Conservation (phyloP, 1,140 invertebrate genomes). For the Xylocopa sonorina region DNA sequence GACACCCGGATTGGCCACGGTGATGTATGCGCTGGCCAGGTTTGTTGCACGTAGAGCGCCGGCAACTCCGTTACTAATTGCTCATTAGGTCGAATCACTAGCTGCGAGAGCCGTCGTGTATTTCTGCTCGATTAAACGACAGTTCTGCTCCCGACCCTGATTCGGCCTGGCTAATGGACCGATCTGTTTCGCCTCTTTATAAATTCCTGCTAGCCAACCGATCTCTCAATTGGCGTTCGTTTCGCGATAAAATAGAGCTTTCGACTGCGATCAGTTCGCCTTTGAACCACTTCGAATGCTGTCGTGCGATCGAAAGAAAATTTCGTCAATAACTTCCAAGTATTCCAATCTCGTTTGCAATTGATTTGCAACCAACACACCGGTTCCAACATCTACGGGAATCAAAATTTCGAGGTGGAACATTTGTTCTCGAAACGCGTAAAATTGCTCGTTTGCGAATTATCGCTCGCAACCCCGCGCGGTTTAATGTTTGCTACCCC, state of each 20-base stretch:
- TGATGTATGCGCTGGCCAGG: slow-evolving; percentile 45
- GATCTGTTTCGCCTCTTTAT: neutral
- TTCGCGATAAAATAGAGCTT: neutral
- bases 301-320: too few species aligned
- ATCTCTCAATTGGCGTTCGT: too few species aligned
- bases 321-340: too few species aligned
- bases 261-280: too few species aligned
- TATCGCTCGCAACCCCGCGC: too few species aligned
- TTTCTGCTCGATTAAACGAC: slow-evolving; percentile 37
- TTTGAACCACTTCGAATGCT: neutral
- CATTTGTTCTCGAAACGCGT: neutral
- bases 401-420: neutral
- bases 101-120: slow-evolving; percentile 20
- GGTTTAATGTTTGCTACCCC: slow-evolving; percentile 55
- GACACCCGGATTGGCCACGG: slow-evolving; percentile 14
- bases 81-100: slow-evolving; percentile 70
- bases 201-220: neutral
- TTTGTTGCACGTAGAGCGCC: slow-evolving; percentile 40
- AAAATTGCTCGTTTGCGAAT: too few species aligned
- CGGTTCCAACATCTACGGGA: neutral
- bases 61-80: slow-evolving; percentile 68
- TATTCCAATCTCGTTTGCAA: neutral
- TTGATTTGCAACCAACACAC: neutral
- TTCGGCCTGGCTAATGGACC: slow-evolving; percentile 46
- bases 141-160: slow-evolving; percentile 28